Base-by-base conservation (phyloP, 2,888 invertebrate species). In the Nebria brevicollis region DNA sequence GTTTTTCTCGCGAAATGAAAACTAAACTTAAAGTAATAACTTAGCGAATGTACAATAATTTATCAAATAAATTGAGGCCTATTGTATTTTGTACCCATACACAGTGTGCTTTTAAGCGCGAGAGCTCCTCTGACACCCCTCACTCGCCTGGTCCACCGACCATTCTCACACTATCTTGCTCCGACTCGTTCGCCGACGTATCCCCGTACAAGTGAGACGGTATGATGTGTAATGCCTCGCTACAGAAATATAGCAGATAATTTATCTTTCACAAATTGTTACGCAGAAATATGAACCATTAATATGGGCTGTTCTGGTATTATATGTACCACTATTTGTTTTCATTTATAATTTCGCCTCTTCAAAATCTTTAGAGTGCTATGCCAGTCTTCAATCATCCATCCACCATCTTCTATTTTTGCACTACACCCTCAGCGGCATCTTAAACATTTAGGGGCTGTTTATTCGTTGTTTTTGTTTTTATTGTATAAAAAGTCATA, bases 251-350 rank as follows among this genome's bases (percentile, higher is more conserved):
- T 80, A 80, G 75, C 80, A 72, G 75, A 80, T 80, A 80, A 80
- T 80, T 80, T 80, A 80, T 80, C 80, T 80, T 80, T 80, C 80
- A 80, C 70, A 80, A 80, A 80, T 80, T 80, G 80, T 80, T 80
- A 80, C 70, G 80, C 74, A 80, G 80, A 80, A 80, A 80, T 80
- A 80, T 80, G 80, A 80, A 75, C 75, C 80, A 80, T 80, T 80
- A 80, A 80, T 80, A 80, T 75, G 75, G 75, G 10, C 66, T 66
- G 66, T 25, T 86, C 87, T 86, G 86, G 86, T 88, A 88, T 88
- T 88, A 88, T 87, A 88, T 88, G 88, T 87, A 86, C 86, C 86
- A 87, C 88, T 88, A 88, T 88, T 88, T 87, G 87, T 88, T 88
- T 88, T 87, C 87, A 88, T 88, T 88, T 88, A 86, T 86, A 80